Conservation (phyloP, 2,797 vertebrate genomes). For the Melanotaenia parkinsoni region DNA sequence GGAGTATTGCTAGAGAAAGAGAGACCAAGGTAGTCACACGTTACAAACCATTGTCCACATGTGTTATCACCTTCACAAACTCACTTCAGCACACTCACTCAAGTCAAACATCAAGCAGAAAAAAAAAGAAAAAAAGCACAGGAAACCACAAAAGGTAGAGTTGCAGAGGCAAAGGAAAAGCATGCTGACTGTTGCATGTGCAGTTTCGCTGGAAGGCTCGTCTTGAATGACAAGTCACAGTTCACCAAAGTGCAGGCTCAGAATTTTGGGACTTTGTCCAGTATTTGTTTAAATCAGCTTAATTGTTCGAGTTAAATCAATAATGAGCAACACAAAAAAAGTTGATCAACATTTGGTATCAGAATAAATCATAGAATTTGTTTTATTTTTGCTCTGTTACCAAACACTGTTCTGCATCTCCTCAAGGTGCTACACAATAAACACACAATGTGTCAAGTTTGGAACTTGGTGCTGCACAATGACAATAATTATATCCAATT, state of each 20-base stretch:
- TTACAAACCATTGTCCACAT: conserved; percentile 34
- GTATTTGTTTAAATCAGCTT: too few species aligned
- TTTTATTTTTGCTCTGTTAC: too few species aligned
- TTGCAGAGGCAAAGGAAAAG: conserved; percentile 44
- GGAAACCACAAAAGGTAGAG: conserved; percentile 65
- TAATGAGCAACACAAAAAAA: too few species aligned
- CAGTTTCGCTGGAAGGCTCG: not conserved
- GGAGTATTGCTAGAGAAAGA: not conserved
- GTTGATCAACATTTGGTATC: too few species aligned
- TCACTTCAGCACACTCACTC: conserved; percentile 14
- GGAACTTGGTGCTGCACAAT: too few species aligned
- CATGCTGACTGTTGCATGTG: conserved; percentile 42
- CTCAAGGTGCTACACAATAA: too few species aligned
- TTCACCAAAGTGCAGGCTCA: not conserved
- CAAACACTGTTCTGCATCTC: too few species aligned
- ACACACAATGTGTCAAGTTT: too few species aligned
- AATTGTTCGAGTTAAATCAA: too few species aligned
- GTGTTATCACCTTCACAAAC: conserved; percentile 25
- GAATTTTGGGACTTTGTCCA: not conserved
- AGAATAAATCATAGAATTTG: too few species aligned
- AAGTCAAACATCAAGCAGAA: conserved; percentile 32
- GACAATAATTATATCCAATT: too few species aligned
- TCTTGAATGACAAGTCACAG: not conserved
- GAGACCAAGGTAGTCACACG: not conserved
- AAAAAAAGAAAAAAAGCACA: conserved; percentile 51